Evolutionary conservation across 2,888 invertebrate species (phyloP), one percentile per base, ranked within the genome.

Genomic region (Rhynchonema sp.): DNA sequence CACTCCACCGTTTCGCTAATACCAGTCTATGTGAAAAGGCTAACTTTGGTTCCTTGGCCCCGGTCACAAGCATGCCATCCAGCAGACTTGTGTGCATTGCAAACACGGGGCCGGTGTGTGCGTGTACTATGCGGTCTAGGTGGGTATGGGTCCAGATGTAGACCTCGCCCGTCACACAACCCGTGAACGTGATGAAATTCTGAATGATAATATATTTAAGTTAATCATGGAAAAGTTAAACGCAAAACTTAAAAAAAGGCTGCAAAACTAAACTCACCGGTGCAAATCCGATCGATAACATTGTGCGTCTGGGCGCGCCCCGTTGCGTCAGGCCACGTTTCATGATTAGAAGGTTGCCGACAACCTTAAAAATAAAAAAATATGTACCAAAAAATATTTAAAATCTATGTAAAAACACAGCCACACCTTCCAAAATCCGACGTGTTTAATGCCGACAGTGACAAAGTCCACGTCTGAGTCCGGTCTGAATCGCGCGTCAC

Each of bases 11-110:
- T n/a, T n/a, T n/a, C n/a, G n/a, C n/a, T n/a, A n/a, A n/a, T n/a
- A n/a, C n/a, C n/a, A n/a, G n/a, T n/a, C n/a, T n/a, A n/a, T n/a
- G n/a, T n/a, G n/a, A n/a, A n/a, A n/a, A n/a, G n/a, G n/a, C n/a
- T n/a, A n/a, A n/a, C n/a, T n/a, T n/a, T n/a, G 38, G 74, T 75
- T 58, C 74, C 74, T 67, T 75, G 74, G 26, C 74, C 74, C 74
- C 75, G 67, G 17, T 60, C 59, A 30, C 52, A n/a, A 52, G 3
- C 6, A 52, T n/a, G n/a, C 52, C 52, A 22, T 52, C 52, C 9
- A n/a, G 25, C 6, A 52, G 52, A 52, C 52, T 17, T 6, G 52
- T 52, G 61, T 74, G 70, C 69, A 76, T 74, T 62, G 75, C 72
- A 68, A 76, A 76, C 55, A 74, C 66, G 13, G 76, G 76, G 26